phyloP scores from a whole-genome alignment of 1,140 invertebrate genomes.

The Phymorhynchus buccinoides region DNA sequence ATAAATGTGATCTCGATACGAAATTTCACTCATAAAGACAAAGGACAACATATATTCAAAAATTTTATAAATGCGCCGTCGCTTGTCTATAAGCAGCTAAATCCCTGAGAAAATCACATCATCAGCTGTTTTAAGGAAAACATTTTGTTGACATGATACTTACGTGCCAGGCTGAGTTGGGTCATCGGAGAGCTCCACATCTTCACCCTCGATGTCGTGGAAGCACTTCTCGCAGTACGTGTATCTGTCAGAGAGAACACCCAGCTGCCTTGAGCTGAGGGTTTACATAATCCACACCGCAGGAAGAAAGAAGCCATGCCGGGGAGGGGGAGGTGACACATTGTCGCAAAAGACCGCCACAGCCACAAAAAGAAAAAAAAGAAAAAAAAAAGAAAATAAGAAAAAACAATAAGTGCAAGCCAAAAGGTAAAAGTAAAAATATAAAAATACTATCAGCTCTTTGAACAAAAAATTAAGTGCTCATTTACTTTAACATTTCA shows the following conservation, averaged over 20 bases:
- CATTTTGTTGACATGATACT: too few relatives aligned
- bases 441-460: background rate
- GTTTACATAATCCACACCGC: background rate
- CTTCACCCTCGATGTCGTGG: conserved; percentile 98
- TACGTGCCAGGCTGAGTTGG: conserved; percentile 95
- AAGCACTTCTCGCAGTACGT: conserved; percentile 99
- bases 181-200: conserved; percentile 90
- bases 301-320: background rate
- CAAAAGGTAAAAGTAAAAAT: background rate
- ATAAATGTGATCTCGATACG: too few relatives aligned
- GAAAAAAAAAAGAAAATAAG: background rate
- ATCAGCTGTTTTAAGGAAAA: too few relatives aligned
- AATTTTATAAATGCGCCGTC: too few relatives aligned
- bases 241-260: conserved; percentile 80
- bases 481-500: too few relatives aligned
- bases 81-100: too few relatives aligned
- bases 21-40: too few relatives aligned
- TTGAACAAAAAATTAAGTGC: background rate
- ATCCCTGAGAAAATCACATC: too few relatives aligned
- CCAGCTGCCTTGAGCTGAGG: background rate
- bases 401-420: background rate
- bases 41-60: too few relatives aligned
- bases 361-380: background rate
- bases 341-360: background rate
- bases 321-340: background rate